Evolutionary conservation across 53 echinoderm and acorn worm species (phyloP).

Genomic region (Arbacia lixula): DNA sequence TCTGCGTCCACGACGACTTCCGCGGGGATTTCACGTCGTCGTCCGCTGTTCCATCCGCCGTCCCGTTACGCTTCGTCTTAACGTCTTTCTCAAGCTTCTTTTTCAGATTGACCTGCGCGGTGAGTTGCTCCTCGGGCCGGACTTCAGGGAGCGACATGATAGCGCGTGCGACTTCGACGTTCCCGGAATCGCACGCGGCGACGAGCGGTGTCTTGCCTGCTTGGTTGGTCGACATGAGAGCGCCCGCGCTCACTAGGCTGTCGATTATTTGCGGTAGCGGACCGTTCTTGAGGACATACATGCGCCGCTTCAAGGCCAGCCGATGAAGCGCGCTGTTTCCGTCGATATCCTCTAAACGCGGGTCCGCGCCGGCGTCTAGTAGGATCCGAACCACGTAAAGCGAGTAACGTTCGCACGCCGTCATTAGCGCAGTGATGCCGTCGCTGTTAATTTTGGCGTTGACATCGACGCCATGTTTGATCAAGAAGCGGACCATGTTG

Average conservation of each 20-base stretch:
- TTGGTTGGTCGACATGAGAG: slow-evolving; percentile 18
- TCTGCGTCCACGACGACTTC: background rate
- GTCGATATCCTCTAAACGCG: slow-evolving; percentile 25
- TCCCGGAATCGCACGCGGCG: slow-evolving; percentile 16
- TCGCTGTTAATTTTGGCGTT: slow-evolving; percentile 7
- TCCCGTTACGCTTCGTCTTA: background rate
- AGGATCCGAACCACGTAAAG: slow-evolving; percentile 7
- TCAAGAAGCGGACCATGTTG: background rate
- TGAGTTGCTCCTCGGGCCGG: slow-evolving; percentile 23
- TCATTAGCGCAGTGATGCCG: slow-evolving; percentile 27
- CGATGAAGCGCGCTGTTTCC: slow-evolving; percentile 30
- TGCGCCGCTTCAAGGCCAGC: slow-evolving; percentile 17
- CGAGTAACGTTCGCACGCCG: slow-evolving; percentile 15
- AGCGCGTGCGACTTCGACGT: slow-evolving; percentile 24
- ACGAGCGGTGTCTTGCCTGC: slow-evolving; percentile 17
- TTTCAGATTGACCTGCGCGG: slow-evolving; percentile 38
- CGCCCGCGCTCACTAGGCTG: slow-evolving; percentile 5
- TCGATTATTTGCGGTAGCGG: slow-evolving; percentile 43
- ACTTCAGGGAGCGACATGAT: slow-evolving; percentile 36
- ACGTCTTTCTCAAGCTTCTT: slow-evolving; percentile 25
- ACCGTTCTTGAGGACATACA: slow-evolving; percentile 35
- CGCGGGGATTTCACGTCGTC: background rate
- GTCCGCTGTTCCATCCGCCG: background rate
- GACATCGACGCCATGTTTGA: slow-evolving; percentile 3
- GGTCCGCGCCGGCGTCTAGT: background rate